These are phyloP conservation scores for Tromatobia lineatoria DNA, from an alignment of 2,888 invertebrate genomes.

Conservation along the genomic window DNA sequence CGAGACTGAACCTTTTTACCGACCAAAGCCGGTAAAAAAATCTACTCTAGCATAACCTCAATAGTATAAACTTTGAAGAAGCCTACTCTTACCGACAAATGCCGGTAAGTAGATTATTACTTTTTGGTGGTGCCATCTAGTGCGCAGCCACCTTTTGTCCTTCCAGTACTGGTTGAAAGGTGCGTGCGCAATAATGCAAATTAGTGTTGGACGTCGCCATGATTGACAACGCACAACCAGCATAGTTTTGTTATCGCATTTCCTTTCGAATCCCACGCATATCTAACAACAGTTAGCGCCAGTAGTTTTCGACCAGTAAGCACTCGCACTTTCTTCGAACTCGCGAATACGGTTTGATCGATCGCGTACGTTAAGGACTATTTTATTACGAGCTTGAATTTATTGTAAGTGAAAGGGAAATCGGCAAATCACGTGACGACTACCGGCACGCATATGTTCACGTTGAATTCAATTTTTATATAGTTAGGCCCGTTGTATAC, in stretches of 20 bases:
- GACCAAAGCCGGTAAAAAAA: too few species aligned
- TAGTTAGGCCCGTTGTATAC: neutral
- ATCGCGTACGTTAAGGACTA: neutral
- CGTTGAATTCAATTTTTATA: neutral
- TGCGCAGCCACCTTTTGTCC: too few species aligned
- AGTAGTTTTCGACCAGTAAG: neutral
- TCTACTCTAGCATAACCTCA: too few species aligned
- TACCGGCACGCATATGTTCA: neutral
- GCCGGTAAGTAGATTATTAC: too few species aligned
- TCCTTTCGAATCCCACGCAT: conserved; percentile 29
- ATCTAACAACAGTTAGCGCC: neutral
- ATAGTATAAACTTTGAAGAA: too few species aligned
- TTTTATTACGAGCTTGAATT: neutral
- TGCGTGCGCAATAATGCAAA: conserved; percentile 1
- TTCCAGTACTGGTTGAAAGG: neutral
- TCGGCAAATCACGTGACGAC: neutral
- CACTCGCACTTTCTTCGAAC: conserved; percentile 32
- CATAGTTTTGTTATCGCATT: conserved; percentile 5
- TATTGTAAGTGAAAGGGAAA: neutral
- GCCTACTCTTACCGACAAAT: too few species aligned
- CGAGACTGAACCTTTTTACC: too few species aligned
- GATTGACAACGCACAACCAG: too few species aligned
- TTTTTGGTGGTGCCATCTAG: too few species aligned
- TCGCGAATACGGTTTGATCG: neutral
- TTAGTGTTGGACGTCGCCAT: too few species aligned